Percentiles rank a stretch among this genome's conserved stretches.
phyloP scores from a whole-genome alignment of 2,113 vertebrate genomes.

The Boulengeromyrus knoepffleri region DNA sequence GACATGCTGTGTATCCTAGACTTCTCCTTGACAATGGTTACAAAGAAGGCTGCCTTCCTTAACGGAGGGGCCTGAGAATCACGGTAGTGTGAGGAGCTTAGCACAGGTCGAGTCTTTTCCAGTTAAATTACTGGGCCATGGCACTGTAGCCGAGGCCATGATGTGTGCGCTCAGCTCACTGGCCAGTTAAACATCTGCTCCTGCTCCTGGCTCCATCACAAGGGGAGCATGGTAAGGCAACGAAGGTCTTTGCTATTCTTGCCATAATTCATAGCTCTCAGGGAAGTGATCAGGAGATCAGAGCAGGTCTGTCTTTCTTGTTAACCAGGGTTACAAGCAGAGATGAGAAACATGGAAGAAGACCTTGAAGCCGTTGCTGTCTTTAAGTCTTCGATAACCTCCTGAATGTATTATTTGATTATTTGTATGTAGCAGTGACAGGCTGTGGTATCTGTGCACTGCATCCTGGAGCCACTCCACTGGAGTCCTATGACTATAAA shows the following conservation, averaged over 20 bases:
- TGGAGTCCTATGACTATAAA: neutral
- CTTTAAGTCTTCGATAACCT: neutral
- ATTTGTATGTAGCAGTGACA: neutral
- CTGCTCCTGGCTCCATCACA: neutral
- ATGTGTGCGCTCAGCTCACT: neutral
- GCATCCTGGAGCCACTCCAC: neutral
- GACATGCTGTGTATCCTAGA: neutral
- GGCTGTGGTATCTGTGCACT: neutral
- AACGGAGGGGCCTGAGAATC: neutral
- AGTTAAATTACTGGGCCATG: neutral
- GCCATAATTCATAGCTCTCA: neutral
- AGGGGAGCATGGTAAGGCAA: neutral
- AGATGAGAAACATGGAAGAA: neutral
- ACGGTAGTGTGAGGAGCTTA: neutral
- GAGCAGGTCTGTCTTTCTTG: neutral
- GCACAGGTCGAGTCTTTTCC: neutral
- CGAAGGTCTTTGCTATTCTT: neutral
- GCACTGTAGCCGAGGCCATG: neutral
- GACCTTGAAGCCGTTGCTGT: neutral
- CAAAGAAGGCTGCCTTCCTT: neutral
- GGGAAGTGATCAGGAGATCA: neutral
- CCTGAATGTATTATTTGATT: neutral
- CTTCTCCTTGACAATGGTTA: neutral
- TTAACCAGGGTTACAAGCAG: neutral
- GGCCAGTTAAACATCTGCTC: neutral